A percentile compares a stretch with the other conserved stretches of the same genome.
These are phyloP conservation scores for Aphelocoma californica DNA, from an alignment of 2,797 vertebrate species.

Conservation along the genomic window DNA sequence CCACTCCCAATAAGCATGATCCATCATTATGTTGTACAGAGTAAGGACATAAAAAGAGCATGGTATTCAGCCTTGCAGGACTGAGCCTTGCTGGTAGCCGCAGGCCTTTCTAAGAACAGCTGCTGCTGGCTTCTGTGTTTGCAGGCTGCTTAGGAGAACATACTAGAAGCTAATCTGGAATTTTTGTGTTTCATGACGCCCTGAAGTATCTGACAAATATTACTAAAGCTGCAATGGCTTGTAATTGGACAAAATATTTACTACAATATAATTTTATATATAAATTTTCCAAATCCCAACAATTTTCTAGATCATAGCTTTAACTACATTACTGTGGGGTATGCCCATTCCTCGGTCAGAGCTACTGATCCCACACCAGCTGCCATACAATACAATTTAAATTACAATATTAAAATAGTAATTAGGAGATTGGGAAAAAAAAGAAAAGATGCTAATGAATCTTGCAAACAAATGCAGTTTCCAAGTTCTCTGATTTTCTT, in stretches of 20 bases:
- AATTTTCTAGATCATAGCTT: not conserved
- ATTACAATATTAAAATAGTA: not conserved
- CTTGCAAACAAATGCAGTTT: not conserved
- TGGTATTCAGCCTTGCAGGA: not conserved
- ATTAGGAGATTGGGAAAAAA: not conserved
- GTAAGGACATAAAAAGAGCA: not conserved
- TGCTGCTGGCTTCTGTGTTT: not conserved
- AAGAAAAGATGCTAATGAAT: fast-evolving
- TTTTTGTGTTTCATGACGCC: not conserved
- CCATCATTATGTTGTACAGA: not conserved
- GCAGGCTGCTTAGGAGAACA: not conserved
- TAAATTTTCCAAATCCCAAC: not conserved
- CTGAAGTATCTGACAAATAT: not conserved
- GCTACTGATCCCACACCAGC: too few relatives aligned
- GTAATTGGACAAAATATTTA: not conserved
- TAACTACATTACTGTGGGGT: not conserved
- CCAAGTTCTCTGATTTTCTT: not conserved
- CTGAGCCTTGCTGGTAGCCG: not conserved
- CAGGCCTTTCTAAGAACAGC: not conserved
- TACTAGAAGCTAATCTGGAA: not conserved
- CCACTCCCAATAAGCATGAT: not conserved
- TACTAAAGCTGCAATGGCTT: not conserved
- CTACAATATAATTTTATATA: not conserved
- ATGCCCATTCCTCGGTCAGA: too few relatives aligned
- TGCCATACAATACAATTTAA: not conserved